Base-by-base conservation (phyloP, 2,113 vertebrate genomes). In the Sciurus niger region DNA sequence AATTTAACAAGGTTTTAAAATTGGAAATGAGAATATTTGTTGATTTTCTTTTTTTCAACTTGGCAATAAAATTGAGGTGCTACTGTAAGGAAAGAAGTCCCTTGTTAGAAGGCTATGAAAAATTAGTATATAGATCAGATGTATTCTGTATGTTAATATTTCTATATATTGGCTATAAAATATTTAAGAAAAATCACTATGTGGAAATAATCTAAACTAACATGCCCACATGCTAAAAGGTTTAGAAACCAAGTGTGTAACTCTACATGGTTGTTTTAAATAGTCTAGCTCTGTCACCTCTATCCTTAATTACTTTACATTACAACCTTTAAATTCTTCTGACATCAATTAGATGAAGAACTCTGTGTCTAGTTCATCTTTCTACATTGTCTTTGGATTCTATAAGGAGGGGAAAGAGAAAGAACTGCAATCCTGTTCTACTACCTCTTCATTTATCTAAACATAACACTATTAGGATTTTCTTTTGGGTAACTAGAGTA, bases 21-120 rank as follows among this genome's bases (percentile, higher is more conserved):
- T 46, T 79, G n/a, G 76, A 77, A 83, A 82, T 51, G 43, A 85
- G 10, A 83, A 70, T 93, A 55, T 74, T 85, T 25, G 8, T 46
- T 84, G 53, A 90, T 88, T 72, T 72, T 87, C 25, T 87, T 90
- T 30, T 87, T 94, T 89, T 89, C 28, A 65, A 80, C 74, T 84
- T 9, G 40, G 85, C 70, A 88, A 77, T 77, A 88, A 94, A 89
- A 60, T 34, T 18, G n/a, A 90, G 46, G 72, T 90, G 34, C 51
- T 34, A 30, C 6, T 53, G 8, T 63, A 40, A 65, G 32, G 30
- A 11, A 5, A 55, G 34, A 30, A 34, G 28, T 51, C 22, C 6
- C 48, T 84, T 72, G 16, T 92, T 60, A 46, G 68, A 89, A 77
- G 8, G 3, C n/a, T 55, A 0, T 94, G 70, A 67, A 9, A 8